Base-by-base conservation (phyloP, 2,888 invertebrate genomes). In the Frankliniella fusca region DNA sequence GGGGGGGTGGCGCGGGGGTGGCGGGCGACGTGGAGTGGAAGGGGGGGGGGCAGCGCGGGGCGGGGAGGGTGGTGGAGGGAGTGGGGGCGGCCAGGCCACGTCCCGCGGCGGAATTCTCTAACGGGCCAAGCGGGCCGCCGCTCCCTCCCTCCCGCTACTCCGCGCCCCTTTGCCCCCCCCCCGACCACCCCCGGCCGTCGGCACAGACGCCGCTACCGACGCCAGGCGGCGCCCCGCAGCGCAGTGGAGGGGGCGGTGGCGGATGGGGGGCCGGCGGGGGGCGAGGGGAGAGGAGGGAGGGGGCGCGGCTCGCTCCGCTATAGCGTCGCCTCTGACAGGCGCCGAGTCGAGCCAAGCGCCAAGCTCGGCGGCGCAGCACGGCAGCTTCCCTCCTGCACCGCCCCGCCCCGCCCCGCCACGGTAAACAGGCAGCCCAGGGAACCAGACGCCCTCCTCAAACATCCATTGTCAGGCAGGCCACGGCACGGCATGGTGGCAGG, bases 131-230 rank as follows among this genome's bases (percentile, higher is more conserved):
- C 54, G 70, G 27, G 70, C 70, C 27, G 70, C 54, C 27, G 70
- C 70, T 9, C 11, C 23, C 23, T 12, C 70, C 70, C 23, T 3
- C 70, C 23, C 70, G 54, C 54, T 54, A 54, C 54, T 54, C 38
- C 38, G 38, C 38, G 38, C 70, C 70, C 70, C 70, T 11, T 20
- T n/a, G n/a, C n/a, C n/a, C n/a, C 70, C 70, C 38, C 38, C 38
- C 38, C 38, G 38, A 38, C 38, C 38, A 38, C 38, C 27, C 70
- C 70, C 70, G 12, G 27, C 70, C 70, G 70, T 76, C 70, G 27
- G 70, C 70, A 76, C 70, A 76, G 70, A 76, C 70, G 70, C 70
- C 70, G 70, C 70, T 76, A 11, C 70, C 70, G 70, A 76, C 70
- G 70, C 70, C 70, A 23, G 70, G n/a, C 70, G 70, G 70, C 70